A percentile compares a stretch with the other conserved stretches of the same genome.
Conservation (phyloP, 1,140 invertebrate genomes). For the Sitobion miscanthi region DNA sequence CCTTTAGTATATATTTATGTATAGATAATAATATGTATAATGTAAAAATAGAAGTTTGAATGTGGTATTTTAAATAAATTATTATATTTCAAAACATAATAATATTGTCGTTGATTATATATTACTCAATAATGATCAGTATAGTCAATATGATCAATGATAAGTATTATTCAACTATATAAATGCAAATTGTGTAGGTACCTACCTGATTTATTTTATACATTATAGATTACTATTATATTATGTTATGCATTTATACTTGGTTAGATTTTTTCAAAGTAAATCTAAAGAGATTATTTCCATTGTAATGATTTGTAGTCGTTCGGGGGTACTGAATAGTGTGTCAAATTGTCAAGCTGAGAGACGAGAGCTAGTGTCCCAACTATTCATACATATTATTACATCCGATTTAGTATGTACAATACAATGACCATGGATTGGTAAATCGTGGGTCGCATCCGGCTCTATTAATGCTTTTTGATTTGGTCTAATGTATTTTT, state of each 20-base stretch:
- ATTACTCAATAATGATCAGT: not conserved
- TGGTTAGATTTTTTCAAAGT: not conserved
- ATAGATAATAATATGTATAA: too few species aligned
- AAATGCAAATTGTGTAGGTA: not conserved
- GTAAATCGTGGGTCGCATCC: conserved; percentile 13
- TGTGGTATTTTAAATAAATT: not conserved
- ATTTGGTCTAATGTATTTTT: not conserved
- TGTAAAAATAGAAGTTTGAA: not conserved
- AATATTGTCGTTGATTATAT: not conserved
- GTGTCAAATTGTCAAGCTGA: too few species aligned
- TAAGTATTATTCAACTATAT: not conserved
- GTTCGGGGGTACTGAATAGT: not conserved
- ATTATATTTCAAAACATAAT: not conserved
- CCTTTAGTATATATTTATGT: not conserved
- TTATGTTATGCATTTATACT: not conserved
- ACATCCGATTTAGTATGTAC: not conserved
- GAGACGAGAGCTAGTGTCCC: not conserved
- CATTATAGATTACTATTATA: too few species aligned
- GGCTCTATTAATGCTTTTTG: not conserved
- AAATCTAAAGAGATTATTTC: not conserved
- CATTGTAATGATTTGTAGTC: conserved; percentile 6
- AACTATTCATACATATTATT: conserved; percentile 31
- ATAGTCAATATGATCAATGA: not conserved
- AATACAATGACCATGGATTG: conserved; percentile 13
- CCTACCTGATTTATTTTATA: not conserved